phyloP scores from a whole-genome alignment of 2,113 vertebrate genomes.

The Tursiops truncatus region DNA sequence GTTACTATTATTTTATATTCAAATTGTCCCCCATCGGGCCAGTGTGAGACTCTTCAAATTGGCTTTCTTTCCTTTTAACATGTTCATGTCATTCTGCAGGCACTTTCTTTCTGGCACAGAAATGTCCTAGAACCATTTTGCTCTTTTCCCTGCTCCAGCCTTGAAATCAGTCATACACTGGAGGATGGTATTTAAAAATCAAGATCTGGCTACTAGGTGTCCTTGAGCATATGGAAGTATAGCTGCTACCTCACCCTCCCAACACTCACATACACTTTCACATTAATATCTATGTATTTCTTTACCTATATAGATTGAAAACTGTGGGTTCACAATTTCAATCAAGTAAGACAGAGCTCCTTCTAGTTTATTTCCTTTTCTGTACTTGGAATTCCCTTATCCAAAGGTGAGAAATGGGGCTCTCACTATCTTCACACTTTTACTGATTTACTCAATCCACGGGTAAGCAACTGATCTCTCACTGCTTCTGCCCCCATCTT shows the following conservation, averaged over 20 bases:
- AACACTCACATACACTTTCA: not conserved
- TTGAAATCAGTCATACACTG: not conserved
- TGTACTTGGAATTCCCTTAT: not conserved
- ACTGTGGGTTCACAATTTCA: not conserved
- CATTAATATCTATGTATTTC: not conserved
- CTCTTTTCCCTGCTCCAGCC: not conserved
- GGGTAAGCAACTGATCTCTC: not conserved
- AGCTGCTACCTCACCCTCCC: not conserved
- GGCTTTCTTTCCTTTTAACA: not conserved
- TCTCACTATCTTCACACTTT: not conserved
- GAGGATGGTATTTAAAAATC: not conserved
- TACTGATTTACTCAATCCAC: not conserved
- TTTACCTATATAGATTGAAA: not conserved
- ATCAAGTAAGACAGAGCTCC: not conserved
- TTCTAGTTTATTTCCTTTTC: not conserved
- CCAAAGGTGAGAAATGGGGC: not conserved
- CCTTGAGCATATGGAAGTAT: not conserved
- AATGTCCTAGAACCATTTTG: not conserved
- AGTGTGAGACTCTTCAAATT: not conserved
- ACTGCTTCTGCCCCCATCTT: not conserved
- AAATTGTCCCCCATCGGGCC: not conserved
- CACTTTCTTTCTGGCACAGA: not conserved
- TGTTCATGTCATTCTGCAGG: not conserved
- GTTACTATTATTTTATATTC: not conserved
- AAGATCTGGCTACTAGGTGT: not conserved